phyloP scores from a whole-genome alignment of 2,888 invertebrate species.

The Heliconius erato region DNA sequence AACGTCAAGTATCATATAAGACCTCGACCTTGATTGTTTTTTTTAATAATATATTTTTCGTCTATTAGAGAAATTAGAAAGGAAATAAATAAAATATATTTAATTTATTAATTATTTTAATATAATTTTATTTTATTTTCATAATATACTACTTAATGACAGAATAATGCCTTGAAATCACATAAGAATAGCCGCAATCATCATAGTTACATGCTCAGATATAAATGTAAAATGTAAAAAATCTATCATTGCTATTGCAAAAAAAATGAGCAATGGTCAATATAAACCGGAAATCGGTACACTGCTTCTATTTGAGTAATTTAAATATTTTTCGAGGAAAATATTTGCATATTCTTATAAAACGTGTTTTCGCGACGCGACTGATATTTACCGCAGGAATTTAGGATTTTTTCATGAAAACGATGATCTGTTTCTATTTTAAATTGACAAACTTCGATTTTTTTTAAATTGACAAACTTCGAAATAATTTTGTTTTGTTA shows the following conservation, averaged over 20 bases:
- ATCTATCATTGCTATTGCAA: background rate
- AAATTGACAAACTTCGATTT: too few relatives aligned
- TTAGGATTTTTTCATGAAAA: background rate
- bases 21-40: too few relatives aligned
- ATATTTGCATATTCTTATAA: conserved; percentile 11
- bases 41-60: background rate
- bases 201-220: too few relatives aligned
- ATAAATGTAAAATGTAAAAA: background rate
- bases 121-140: background rate
- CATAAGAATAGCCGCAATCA: too few relatives aligned
- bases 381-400: background rate
- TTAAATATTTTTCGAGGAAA: too few relatives aligned
- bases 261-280: background rate
- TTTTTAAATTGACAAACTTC: too few relatives aligned
- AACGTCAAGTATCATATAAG: background rate
- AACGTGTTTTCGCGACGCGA: conserved; percentile 7
- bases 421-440: background rate
- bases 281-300: too few relatives aligned
- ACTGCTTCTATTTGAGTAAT: too few relatives aligned
- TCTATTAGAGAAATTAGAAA: background rate
- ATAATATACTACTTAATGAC: background rate
- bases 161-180: too few relatives aligned
- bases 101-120: too few relatives aligned
- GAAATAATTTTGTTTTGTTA: background rate
- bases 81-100: too few relatives aligned